Evolutionary conservation across 2,888 invertebrate species (phyloP).

Genomic region (Harpalus rubripes): DNA sequence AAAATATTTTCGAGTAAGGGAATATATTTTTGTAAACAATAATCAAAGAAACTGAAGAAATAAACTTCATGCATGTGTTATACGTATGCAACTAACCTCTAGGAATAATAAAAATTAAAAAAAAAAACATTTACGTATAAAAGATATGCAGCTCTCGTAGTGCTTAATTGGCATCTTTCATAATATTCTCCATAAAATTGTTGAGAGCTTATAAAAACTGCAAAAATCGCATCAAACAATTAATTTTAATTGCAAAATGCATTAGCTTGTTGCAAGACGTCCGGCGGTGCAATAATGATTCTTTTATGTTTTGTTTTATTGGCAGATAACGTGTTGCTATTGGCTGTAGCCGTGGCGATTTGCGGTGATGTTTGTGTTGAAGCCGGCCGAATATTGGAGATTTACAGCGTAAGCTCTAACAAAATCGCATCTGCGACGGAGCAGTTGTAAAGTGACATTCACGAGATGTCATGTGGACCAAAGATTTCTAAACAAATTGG

Average conservation of each 20-base stretch:
- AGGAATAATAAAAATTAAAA: neutral
- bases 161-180: too few species aligned
- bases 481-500: constrained; percentile 47
- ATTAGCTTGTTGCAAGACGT: constrained; percentile 16
- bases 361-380: constrained; percentile 33
- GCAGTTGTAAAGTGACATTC: constrained; percentile 35
- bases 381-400: constrained; percentile 44
- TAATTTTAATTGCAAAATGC: constrained; percentile 28
- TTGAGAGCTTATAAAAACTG: constrained; percentile 19
- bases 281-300: constrained; percentile 20
- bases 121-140: constrained; percentile 27
- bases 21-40: too few species aligned
- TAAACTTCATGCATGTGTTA: too few species aligned
- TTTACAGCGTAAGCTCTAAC: constrained; percentile 51
- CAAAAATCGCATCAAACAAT: constrained; percentile 23
- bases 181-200: constrained; percentile 6
- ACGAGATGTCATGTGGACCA: constrained; percentile 24
- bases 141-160: constrained; percentile 7
- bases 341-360: constrained; percentile 26
- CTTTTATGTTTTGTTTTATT: constrained; percentile 33
- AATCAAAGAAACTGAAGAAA: too few species aligned
- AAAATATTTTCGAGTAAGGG: too few species aligned
- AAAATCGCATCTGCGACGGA: constrained; percentile 31
- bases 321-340: constrained; percentile 18
- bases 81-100: too few species aligned